Evolutionary conservation across 2,797 vertebrate species (phyloP).

Genomic region (Decapterus maruadsi): DNA sequence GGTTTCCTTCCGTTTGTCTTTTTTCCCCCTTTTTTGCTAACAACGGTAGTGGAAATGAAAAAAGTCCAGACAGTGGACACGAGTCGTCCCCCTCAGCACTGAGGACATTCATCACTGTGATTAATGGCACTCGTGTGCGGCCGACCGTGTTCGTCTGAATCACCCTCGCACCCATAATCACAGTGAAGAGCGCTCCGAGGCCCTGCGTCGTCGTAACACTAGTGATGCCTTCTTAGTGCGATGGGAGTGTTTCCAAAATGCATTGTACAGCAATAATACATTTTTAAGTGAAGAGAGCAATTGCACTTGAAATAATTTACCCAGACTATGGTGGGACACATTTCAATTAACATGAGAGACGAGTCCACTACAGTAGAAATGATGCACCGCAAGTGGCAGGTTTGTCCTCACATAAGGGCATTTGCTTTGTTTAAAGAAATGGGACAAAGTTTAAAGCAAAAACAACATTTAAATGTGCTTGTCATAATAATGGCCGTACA

Average conservation of each 20-base stretch:
- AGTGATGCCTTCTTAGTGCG: slow-evolving; percentile 15
- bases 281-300: background rate
- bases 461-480: background rate
- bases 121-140: slow-evolving; percentile 38
- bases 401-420: background rate
- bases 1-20: background rate
- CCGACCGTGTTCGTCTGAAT: slow-evolving; percentile 32
- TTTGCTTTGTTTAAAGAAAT: background rate
- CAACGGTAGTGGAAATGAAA: slow-evolving; percentile 11
- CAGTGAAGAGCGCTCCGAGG: slow-evolving; percentile 15
- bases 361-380: slow-evolving; percentile 4
- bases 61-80: background rate
- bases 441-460: background rate
- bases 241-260: background rate
- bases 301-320: slow-evolving; percentile 12
- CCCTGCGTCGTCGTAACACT: slow-evolving; percentile 17
- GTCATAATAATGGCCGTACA: background rate
- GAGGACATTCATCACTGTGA: slow-evolving; percentile 39
- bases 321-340: background rate
- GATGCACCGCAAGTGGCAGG: background rate
- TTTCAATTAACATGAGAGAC: background rate
- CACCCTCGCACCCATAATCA: slow-evolving; percentile 24
- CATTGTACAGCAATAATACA: background rate
- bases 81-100: background rate
- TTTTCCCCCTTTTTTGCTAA: no score